Percentiles rank a stretch among this genome's conserved stretches.
Conservation (phyloP, 2,797 vertebrate genomes). For the Cynopterus sphinx region DNA sequence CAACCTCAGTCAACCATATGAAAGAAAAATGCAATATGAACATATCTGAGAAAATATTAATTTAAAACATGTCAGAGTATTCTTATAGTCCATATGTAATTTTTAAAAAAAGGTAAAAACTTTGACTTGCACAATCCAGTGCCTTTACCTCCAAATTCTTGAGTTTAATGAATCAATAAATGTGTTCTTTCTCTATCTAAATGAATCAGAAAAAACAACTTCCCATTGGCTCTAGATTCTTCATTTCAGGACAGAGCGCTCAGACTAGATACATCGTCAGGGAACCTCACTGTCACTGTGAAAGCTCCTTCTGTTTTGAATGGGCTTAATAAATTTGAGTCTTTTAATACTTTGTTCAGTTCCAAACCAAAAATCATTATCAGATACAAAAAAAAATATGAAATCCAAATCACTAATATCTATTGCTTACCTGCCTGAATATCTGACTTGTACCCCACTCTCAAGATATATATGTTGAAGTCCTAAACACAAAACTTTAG, state of each 20-base stretch:
- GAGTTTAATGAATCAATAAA: slow-evolving; percentile 17
- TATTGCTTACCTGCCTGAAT: not conserved
- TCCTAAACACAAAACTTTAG: not conserved
- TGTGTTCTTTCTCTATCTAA: slow-evolving; percentile 14
- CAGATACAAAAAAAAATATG: not conserved
- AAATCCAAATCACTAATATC: not conserved
- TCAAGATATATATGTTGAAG: not conserved
- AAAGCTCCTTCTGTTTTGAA: not conserved
- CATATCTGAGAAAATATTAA: not conserved
- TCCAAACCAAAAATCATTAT: not conserved
- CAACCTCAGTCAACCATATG: not conserved
- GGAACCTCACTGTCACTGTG: not conserved
- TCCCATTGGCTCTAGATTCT: slow-evolving; percentile 31
- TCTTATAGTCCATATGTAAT: not conserved
- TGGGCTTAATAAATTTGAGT: not conserved
- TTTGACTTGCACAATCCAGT: not conserved
- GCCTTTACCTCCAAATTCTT: not conserved
- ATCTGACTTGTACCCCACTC: not conserved
- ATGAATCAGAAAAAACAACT: slow-evolving; percentile 45
- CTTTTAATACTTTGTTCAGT: not conserved
- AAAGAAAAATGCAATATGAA: not conserved
- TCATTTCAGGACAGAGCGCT: not conserved
- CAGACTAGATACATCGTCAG: not conserved
- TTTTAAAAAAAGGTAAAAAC: not conserved
- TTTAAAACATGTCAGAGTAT: not conserved